Percentiles rank a stretch among this genome's conserved stretches.
These are phyloP conservation scores for Crax fasciolata DNA, from an alignment of 2,797 vertebrate species.

Conservation along the genomic window DNA sequence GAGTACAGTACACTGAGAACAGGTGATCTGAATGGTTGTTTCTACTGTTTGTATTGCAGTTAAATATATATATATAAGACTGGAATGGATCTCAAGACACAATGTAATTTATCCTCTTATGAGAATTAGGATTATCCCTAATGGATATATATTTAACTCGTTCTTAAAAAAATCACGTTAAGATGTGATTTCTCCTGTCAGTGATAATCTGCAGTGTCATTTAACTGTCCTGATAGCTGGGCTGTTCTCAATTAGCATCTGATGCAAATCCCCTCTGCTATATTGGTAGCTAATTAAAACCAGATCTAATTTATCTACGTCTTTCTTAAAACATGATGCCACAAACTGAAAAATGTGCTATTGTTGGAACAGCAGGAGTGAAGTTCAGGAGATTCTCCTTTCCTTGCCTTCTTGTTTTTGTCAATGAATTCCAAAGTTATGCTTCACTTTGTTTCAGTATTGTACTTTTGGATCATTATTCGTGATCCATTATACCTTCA, in stretches of 20 bases:
- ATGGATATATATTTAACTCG: neutral
- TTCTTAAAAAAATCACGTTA: neutral
- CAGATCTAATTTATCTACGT: neutral
- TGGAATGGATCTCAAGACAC: neutral
- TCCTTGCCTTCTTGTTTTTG: neutral
- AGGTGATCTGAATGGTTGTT: neutral
- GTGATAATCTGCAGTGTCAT: neutral
- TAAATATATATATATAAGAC: neutral
- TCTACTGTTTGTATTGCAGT: neutral
- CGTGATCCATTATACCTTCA: neutral
- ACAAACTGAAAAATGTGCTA: neutral
- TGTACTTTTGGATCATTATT: neutral
- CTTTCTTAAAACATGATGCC: neutral
- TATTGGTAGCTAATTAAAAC: conserved; percentile 14
- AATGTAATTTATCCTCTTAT: neutral
- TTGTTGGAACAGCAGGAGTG: neutral
- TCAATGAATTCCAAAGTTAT: neutral
- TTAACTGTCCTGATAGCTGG: neutral
- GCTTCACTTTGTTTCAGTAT: neutral
- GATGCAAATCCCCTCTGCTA: neutral
- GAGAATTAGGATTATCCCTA: neutral
- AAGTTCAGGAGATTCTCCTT: neutral
- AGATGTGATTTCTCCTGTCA: neutral
- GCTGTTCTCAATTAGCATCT: neutral
- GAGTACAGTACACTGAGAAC: neutral